phyloP scores from a whole-genome alignment of 1,140 invertebrate genomes.

The Agraylea sexmaculata region DNA sequence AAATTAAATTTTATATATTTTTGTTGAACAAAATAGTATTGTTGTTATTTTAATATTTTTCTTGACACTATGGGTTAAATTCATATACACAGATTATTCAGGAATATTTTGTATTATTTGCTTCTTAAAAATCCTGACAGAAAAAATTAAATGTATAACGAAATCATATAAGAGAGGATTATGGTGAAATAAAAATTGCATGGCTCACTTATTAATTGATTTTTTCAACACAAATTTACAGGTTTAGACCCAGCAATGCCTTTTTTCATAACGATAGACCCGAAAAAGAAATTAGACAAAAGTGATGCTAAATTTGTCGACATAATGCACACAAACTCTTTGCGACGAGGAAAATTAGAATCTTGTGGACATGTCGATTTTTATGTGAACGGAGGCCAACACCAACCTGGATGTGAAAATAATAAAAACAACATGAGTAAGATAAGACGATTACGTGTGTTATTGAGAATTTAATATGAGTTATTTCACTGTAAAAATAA shows the following conservation, averaged over 20 bases:
- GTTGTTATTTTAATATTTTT: no score
- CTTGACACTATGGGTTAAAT: no score
- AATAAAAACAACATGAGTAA: constrained; percentile 27
- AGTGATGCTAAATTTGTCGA: constrained; percentile 50
- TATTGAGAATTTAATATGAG: not conserved
- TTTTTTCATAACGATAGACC: constrained; percentile 37
- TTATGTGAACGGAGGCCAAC: constrained; percentile 47
- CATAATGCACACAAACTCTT: constrained; percentile 53
- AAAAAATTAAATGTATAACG: no score
- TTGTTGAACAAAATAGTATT: no score
- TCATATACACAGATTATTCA: no score
- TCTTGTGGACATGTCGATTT: constrained; percentile 48
- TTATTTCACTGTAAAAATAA: constrained; percentile 12
- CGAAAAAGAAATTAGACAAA: constrained; percentile 39
- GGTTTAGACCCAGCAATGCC: constrained; percentile 50
- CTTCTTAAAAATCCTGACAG: no score
- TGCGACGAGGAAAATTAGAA: constrained; percentile 40
- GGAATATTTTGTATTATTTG: no score
- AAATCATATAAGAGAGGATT: no score
- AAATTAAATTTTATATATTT: no score
- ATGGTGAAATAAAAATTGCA: no score
- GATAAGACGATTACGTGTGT: constrained; percentile 8
- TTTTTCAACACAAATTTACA: no score
- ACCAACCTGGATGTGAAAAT: constrained; percentile 48
- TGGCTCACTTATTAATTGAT: no score